Evolutionary conservation across 2,888 invertebrate species (phyloP).

Genomic region (Ichneumoninae sp.): DNA sequence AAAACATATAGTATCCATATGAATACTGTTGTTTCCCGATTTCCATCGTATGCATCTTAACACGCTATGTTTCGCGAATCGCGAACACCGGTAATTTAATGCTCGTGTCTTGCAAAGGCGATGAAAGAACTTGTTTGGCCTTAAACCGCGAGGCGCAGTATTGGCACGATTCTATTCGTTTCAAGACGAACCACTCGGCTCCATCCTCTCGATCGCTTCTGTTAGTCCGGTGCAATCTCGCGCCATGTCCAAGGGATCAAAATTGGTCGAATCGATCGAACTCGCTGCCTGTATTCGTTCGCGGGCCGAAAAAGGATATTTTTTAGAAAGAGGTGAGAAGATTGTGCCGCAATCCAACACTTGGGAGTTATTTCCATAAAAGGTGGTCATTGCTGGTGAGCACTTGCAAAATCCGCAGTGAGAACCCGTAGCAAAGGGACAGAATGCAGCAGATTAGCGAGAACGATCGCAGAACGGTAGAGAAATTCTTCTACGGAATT

Average conservation of each 20-base stretch:
- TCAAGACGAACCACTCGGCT: conserved; percentile 71
- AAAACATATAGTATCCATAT: neutral
- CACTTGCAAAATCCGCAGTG: neutral
- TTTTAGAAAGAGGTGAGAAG: conserved; percentile 38
- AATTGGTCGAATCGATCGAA: conserved; percentile 13
- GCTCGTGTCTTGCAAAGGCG: conserved; percentile 2
- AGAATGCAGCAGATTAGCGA: neutral
- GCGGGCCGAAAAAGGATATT: conserved; percentile 37
- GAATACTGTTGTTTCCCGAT: neutral
- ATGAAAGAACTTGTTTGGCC: conserved; percentile 69
- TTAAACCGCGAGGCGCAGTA: conserved; percentile 70
- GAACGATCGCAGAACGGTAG: conserved; percentile 21
- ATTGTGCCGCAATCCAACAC: conserved; percentile 27
- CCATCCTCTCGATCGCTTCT: conserved; percentile 26
- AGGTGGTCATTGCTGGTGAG: conserved; percentile 35
- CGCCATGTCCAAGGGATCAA: conserved; percentile 9
- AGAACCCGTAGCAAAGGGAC: conserved; percentile 27
- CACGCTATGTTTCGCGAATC: neutral
- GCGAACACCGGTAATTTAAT: conserved; percentile 28
- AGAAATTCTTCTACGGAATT: conserved; percentile 16
- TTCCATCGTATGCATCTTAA: neutral
- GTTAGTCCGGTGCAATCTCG: neutral
- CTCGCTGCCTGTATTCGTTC: conserved; percentile 5
- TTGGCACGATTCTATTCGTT: conserved; percentile 76
- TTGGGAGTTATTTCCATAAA: conserved; percentile 57